These are phyloP conservation scores for Eumeta japonica DNA, from an alignment of 1,140 invertebrate species.

Conservation along the genomic window DNA sequence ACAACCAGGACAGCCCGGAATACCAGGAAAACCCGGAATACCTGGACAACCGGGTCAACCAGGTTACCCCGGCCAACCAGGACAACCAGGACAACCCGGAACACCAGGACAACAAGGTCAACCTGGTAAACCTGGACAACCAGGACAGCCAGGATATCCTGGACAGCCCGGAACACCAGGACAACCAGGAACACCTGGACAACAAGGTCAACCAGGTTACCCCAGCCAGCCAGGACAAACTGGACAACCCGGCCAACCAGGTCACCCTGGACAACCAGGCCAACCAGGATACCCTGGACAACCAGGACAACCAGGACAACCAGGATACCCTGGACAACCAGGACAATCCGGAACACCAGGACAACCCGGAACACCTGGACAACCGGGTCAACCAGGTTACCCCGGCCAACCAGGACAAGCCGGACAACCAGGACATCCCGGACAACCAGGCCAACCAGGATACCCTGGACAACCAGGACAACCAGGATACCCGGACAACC, in stretches of 20 bases:
- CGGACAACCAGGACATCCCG: constrained; percentile 10
- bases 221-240: constrained; percentile 11
- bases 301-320: constrained; percentile 16
- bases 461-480: constrained; percentile 9
- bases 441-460: constrained; percentile 11
- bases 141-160: constrained; percentile 9
- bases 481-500: constrained; percentile 6
- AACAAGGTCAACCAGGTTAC: constrained; percentile 15
- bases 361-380: constrained; percentile 11
- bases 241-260: constrained; percentile 13
- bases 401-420: constrained; percentile 11
- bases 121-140: constrained; percentile 16
- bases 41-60: too few relatives aligned
- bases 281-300: constrained; percentile 9
- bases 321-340: constrained; percentile 12
- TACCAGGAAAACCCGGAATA: too few relatives aligned
- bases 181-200: constrained; percentile 15
- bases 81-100: constrained; percentile 18
- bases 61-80: too few relatives aligned
- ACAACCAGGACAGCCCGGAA: too few relatives aligned
- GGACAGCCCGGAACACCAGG: constrained; percentile 15
- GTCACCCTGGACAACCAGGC: constrained; percentile 12
- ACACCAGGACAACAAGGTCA: constrained; percentile 22
- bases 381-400: constrained; percentile 13
- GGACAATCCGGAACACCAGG: constrained; percentile 11